Evolutionary conservation across 2,113 vertebrate species (phyloP).

Genomic region (Axis porcinus): DNA sequence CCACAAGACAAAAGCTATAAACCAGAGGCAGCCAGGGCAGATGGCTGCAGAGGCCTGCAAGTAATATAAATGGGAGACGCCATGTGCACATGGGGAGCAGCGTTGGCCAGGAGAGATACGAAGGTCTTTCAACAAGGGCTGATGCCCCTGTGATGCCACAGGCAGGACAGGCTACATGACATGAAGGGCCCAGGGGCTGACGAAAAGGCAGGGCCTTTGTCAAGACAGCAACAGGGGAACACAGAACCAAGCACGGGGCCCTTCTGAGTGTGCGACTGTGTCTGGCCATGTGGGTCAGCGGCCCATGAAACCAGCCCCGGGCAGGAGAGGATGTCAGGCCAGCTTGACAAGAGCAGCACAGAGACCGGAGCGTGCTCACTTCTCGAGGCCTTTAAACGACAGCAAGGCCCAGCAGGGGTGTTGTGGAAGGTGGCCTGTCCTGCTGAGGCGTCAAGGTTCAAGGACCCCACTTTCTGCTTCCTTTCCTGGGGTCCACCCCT

Average conservation of each 20-base stretch:
- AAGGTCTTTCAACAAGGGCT: not conserved
- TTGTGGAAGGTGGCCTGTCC: not conserved
- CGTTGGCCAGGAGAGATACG: not conserved
- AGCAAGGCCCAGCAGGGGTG: not conserved
- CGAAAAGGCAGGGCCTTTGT: not conserved
- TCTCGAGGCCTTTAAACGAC: not conserved
- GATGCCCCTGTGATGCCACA: too few relatives aligned
- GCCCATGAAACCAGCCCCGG: not conserved
- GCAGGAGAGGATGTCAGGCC: not conserved
- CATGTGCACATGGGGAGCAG: too few relatives aligned
- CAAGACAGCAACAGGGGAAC: accelerated
- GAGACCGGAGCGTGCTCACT: not conserved
- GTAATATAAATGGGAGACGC: not conserved
- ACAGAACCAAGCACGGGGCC: not conserved
- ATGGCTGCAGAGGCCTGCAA: not conserved
- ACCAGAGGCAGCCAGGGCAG: not conserved
- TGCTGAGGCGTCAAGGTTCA: not conserved
- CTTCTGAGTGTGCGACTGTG: accelerated
- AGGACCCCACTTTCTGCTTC: accelerated
- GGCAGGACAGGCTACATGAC: accelerated
- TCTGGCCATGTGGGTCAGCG: too few relatives aligned
- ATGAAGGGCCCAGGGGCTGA: not conserved
- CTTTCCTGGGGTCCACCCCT: not conserved
- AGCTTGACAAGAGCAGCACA: too few relatives aligned
- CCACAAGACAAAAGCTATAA: not conserved